These are phyloP conservation scores for Pangasius larnaudii DNA, from an alignment of 2,797 vertebrate species.

Conservation along the genomic window DNA sequence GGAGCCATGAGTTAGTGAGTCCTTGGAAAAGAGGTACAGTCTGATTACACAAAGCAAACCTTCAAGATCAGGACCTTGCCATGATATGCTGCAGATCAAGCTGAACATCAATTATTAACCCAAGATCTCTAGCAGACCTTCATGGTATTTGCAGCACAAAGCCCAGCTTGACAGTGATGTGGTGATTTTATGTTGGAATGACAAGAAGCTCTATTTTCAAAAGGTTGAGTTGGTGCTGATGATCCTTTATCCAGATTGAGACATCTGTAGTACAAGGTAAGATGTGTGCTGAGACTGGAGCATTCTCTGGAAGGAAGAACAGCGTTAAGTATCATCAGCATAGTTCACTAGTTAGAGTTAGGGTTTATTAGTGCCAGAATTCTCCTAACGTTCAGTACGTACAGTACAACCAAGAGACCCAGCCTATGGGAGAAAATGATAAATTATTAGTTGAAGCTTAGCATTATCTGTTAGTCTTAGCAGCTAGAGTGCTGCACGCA, in stretches of 20 bases:
- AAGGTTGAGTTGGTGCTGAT: background rate
- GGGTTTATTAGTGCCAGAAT: background rate
- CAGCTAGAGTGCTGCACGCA: background rate
- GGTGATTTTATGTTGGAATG: background rate
- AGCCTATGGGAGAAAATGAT: slow-evolving; percentile 13
- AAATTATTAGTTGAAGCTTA: slow-evolving; percentile 5
- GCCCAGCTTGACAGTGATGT: background rate
- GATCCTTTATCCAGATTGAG: background rate
- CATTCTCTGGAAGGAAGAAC: background rate
- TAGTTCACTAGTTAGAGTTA: background rate
- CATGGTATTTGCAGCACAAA: background rate
- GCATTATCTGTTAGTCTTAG: slow-evolving; percentile 9
- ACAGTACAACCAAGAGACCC: background rate
- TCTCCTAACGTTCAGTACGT: background rate
- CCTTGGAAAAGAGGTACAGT: background rate
- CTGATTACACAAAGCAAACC: background rate
- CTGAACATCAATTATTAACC: background rate
- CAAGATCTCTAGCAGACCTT: background rate
- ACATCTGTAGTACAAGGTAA: background rate
- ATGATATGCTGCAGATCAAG: background rate
- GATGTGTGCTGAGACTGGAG: background rate
- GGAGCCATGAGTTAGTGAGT: background rate
- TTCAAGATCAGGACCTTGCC: background rate
- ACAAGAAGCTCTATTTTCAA: background rate
- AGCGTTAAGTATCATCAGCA: background rate